Evolutionary conservation across 2,113 vertebrate genomes (phyloP), one percentile per base, ranked within the genome.

Genomic region (Sterna hirundo): DNA sequence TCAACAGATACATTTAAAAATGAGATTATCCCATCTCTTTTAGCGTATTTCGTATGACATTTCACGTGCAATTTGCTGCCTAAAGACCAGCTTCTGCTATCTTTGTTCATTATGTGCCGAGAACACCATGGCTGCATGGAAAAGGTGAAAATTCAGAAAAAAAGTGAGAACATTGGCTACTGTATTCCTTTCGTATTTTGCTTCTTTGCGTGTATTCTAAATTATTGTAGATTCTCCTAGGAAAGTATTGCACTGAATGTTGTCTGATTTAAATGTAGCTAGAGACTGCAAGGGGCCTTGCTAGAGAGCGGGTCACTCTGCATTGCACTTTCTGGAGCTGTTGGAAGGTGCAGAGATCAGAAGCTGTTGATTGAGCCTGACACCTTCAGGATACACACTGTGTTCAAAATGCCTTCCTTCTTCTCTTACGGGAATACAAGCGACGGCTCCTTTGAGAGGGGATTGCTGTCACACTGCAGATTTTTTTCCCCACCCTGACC

Each of bases 381-480:
- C 32, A 49, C 36, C 34, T 83, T 79, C 66, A 90, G 51, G 74
- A 74, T 62, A 52, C 94, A 65, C 40, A 42, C 27, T 36, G 8
- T 79, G 10, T 58, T 93, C 32, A 60, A 75, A 75, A 87, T 2
- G 11, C 60, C 46, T 88, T 40, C 3, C 1, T 32, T 61, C 36
- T 38, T 78, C 65, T 86, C n/a, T 52, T 32, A 38, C 6, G 14
- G 61, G 29, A 69, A 46, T 32, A 14, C 9, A 75, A 88, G 65
- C 0, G 1, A 42, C 2, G 6, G 9, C 18, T 72, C 15, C 26
- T 55, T 79, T 51, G 77, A 52, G 38, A 78, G 72, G 46, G 34
- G n/a, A 20, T 57, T 86, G 32, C 55, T 47, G 27, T 86, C n/a
- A 29, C 34, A 22, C 49, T 47, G 49, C 0, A 0, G 26, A 44